Evolutionary conservation across 1,140 invertebrate genomes (phyloP).

Genomic region (Aphelinus atriplicis): DNA sequence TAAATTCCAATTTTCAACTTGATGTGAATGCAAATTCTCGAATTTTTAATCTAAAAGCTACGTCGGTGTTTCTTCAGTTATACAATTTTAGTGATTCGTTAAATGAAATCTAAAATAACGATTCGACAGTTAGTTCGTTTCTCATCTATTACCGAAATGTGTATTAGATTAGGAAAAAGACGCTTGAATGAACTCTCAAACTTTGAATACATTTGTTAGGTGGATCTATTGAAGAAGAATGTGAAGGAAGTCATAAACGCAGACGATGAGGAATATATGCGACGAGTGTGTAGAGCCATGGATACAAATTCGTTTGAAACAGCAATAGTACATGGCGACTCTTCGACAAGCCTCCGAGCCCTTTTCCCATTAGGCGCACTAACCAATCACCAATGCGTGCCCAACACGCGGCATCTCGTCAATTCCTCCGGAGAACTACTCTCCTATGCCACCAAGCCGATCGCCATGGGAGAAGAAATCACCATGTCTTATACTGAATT

Average conservation of each 20-base stretch:
- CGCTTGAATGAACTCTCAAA: neutral
- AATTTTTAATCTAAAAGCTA: no score
- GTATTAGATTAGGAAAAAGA: neutral
- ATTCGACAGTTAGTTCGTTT: no score
- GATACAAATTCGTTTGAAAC: constrained; percentile 83
- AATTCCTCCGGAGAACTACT: constrained; percentile 70
- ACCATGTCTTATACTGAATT: constrained; percentile 78
- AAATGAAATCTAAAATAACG: no score
- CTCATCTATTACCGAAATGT: no score
- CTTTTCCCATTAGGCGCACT: constrained; percentile 78
- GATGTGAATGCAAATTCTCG: no score
- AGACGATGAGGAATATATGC: constrained; percentile 72
- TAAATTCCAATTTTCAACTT: no score
- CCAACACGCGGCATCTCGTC: constrained; percentile 78
- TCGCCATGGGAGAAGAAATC: constrained; percentile 74
- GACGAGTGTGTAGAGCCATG: constrained; percentile 70
- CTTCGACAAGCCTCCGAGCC: constrained; percentile 70
- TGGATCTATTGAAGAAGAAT: constrained; percentile 69
- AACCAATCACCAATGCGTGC: constrained; percentile 79
- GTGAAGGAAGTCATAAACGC: constrained; percentile 64
- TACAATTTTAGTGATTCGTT: no score
- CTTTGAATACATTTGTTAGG: constrained; percentile 39
- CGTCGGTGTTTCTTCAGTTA: no score
- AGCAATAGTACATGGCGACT: constrained; percentile 53
- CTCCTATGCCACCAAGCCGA: constrained; percentile 72